phyloP scores from a whole-genome alignment of 2,113 vertebrate species.

The Pachypanchax playfairii region DNA sequence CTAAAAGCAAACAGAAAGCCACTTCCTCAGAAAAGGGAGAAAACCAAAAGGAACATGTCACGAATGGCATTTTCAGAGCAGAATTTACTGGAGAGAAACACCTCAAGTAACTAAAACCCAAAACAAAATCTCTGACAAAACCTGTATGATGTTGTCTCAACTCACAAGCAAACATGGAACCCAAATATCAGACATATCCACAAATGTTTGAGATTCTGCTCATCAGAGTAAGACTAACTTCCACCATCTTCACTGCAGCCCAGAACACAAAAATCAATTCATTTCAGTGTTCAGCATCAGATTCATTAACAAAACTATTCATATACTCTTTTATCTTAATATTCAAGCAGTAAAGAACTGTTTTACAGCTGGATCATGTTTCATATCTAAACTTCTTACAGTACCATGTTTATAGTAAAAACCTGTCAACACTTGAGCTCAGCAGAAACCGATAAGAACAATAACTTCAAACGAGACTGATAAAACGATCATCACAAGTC shows the following conservation, averaged over 20 bases:
- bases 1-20: conserved; percentile 13
- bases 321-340: not conserved
- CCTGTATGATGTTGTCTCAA: conserved; percentile 2
- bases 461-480: no score
- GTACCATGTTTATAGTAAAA: no score
- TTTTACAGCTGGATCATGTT: not conserved
- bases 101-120: not conserved
- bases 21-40: conserved; percentile 16
- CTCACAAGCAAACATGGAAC: conserved; percentile 3
- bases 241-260: not conserved
- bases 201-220: not conserved
- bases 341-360: not conserved
- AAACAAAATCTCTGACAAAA: not conserved
- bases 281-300: not conserved
- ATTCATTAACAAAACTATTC: not conserved
- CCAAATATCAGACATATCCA: conserved; percentile 6
- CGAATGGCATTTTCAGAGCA: not conserved
- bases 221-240: not conserved
- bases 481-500: no score
- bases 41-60: no score
- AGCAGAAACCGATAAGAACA: no score
- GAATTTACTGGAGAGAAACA: not conserved
- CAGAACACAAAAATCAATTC: not conserved
- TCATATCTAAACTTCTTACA: not conserved
- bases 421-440: no score